Conservation (phyloP, 2,888 invertebrate genomes). For the Zaprionus obscuricornis region DNA sequence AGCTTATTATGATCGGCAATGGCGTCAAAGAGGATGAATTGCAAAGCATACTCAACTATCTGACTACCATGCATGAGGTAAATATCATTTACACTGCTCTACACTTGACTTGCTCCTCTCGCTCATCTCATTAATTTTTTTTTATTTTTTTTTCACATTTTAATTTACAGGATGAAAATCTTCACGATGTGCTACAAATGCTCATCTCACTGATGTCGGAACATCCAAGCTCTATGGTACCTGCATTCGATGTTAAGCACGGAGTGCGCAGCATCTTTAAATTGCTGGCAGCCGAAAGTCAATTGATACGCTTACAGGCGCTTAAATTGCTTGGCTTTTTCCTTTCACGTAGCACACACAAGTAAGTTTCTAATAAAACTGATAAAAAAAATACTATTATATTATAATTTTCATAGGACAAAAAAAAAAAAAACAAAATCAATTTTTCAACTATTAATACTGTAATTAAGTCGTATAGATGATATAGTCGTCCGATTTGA, state of each 20-base stretch:
- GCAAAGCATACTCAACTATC: conserved; percentile 98
- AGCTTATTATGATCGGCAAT: conserved; percentile 97
- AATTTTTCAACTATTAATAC: too few species aligned
- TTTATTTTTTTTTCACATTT: conserved; percentile 3
- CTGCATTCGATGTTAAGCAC: conserved; percentile 98
- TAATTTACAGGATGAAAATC: conserved; percentile 92
- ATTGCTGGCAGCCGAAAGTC: conserved; percentile 96
- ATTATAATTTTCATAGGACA: too few species aligned
- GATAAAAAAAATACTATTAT: too few species aligned
- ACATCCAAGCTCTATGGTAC: conserved; percentile 99
- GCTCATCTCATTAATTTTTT: not conserved
- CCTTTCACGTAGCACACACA: conserved; percentile 98
- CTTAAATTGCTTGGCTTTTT: conserved; percentile 98
- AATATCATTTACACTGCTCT: too few species aligned
- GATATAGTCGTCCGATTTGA: too few species aligned
- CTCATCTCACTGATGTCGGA: conserved; percentile 98
- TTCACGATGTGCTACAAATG: conserved; percentile 99
- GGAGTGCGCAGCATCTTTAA: conserved; percentile 99
- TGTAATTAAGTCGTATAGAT: too few species aligned
- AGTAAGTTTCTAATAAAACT: conserved; percentile 86
- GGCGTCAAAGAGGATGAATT: conserved; percentile 99
- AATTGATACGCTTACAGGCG: conserved; percentile 97
- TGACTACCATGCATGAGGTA: conserved; percentile 99
- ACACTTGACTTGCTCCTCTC: not conserved
- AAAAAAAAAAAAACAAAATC: too few species aligned